Conservation (phyloP, 2,797 vertebrate species). For the Geotrypetes seraphini region DNA sequence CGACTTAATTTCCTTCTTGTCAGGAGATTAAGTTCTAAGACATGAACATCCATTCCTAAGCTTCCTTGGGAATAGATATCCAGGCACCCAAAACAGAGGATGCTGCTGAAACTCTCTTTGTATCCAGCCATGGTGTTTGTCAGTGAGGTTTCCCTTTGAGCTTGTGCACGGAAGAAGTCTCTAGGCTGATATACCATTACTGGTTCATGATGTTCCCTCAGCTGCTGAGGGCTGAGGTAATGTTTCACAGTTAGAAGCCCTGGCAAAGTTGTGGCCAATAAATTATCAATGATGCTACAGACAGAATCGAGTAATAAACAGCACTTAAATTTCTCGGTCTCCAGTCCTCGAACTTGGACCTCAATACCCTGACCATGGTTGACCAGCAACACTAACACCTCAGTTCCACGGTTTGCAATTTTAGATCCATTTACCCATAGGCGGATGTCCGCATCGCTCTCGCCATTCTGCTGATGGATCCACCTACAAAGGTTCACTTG, state of each 20-base stretch:
- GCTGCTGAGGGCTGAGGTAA: slow-evolving; percentile 93
- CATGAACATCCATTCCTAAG: slow-evolving; percentile 76
- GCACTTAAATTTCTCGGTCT: slow-evolving; percentile 78
- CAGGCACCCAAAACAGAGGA: slow-evolving; percentile 81
- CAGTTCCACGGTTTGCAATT: slow-evolving; percentile 70
- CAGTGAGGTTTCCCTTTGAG: slow-evolving; percentile 76
- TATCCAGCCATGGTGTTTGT: slow-evolving; percentile 96
- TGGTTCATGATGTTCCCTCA: slow-evolving; percentile 84
- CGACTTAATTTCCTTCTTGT: slow-evolving; percentile 84
- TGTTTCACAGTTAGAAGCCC: slow-evolving; percentile 83
- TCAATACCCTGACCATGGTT: slow-evolving; percentile 94
- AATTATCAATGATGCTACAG: slow-evolving; percentile 84
- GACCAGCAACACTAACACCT: slow-evolving; percentile 86
- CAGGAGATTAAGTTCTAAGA: slow-evolving; percentile 74
- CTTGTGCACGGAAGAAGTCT: slow-evolving; percentile 86
- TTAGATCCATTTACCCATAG: slow-evolving; percentile 89
- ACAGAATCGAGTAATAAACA: slow-evolving; percentile 84
- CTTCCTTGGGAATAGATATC: slow-evolving; percentile 82
- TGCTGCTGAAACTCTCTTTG: slow-evolving; percentile 90
- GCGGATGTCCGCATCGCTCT: slow-evolving; percentile 79
- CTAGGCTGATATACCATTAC: slow-evolving; percentile 95
- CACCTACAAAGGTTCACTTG: slow-evolving; percentile 94
- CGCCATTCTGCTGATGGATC: slow-evolving; percentile 85
- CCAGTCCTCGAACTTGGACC: slow-evolving; percentile 83
- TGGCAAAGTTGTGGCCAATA: slow-evolving; percentile 80